Evolutionary conservation across 2,888 invertebrate genomes (phyloP), one percentile per base, ranked within the genome.

Genomic region (Drosophila infuscata): DNA sequence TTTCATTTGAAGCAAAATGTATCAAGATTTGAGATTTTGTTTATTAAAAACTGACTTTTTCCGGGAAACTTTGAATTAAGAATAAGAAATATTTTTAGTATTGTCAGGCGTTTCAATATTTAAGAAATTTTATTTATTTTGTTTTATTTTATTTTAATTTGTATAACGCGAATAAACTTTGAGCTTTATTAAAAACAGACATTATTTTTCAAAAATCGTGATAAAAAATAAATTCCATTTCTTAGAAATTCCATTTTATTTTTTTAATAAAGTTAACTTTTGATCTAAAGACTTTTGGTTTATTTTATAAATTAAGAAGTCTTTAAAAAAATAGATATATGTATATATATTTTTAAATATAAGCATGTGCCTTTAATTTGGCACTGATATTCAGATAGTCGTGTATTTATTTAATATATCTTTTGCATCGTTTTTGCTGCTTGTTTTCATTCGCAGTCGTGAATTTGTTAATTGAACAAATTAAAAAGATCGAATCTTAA

Each of bases 381-480:
- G 11, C 30, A 36, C 33, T 8, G n/a, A 36, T 56, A 62, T 63
- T 49, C 25, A 38, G 57, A 58, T 67, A 62, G 46, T 59, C 36
- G 58, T 30, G 5, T 67, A 64, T 70, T 52, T 65, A 62, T 53
- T 71, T 58, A 25, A 52, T 68, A 64, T 56, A 56, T 64, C 61
- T 56, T 46, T 33, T 68, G 62, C 29, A 35, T 20, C 17, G 62
- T 29, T 65, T 43, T 32, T 70, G 46, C 56, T 57, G 51, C 7
- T 59, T 43, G 32, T 36, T 53, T 46, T 12, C 32, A 38, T 52
- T 56, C 56, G 46, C 46, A 51, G 54, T 52, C 33, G 59, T 57
- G 68, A 59, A 73, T 65, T 76, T 72, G 53, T 70, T 76, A 69
- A 69, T 71, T 70, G 43, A 57, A 75, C 61, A 70, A 70, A 67